These are phyloP conservation scores for Cerceris ruficornis DNA, from an alignment of 2,888 invertebrate genomes.

Conservation along the genomic window DNA sequence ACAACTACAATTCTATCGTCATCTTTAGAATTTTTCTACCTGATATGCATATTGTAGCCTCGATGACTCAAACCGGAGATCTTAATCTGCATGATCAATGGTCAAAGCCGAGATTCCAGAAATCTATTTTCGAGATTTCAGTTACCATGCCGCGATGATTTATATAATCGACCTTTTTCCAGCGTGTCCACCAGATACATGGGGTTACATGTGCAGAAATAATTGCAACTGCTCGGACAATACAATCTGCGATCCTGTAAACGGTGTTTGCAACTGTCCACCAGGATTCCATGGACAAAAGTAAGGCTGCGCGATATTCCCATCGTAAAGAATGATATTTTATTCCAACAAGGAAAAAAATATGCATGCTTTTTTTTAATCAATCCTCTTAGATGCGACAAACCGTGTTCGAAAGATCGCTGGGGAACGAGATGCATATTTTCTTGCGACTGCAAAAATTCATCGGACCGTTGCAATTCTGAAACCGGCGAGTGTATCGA, in stretches of 20 bases:
- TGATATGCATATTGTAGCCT: background rate
- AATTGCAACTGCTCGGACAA: conserved; percentile 85
- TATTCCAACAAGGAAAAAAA: background rate
- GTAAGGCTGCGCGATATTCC: conserved; percentile 81
- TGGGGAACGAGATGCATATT: conserved; percentile 89
- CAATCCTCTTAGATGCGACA: conserved; percentile 68
- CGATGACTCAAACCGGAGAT: background rate
- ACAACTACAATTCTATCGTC: no score
- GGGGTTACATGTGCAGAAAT: conserved; percentile 89
- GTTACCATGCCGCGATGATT: background rate
- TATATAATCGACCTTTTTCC: conserved; percentile 63
- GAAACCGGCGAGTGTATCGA: conserved; percentile 85
- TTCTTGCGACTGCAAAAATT: conserved; percentile 85
- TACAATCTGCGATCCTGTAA: conserved; percentile 85
- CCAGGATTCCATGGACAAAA: conserved; percentile 87
- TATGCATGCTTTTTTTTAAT: background rate
- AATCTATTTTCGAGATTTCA: background rate
- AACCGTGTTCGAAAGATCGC: conserved; percentile 85
- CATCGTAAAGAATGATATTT: background rate
- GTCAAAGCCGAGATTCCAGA: background rate
- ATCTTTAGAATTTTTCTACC: no score
- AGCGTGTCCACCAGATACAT: conserved; percentile 88
- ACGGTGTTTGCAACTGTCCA: conserved; percentile 86
- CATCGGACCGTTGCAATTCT: conserved; percentile 77
- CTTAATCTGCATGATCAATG: background rate